Percentiles rank a stretch among this genome's conserved stretches.
Evolutionary conservation across 2,888 invertebrate genomes (phyloP).

Genomic region (Pheosia gnoma): DNA sequence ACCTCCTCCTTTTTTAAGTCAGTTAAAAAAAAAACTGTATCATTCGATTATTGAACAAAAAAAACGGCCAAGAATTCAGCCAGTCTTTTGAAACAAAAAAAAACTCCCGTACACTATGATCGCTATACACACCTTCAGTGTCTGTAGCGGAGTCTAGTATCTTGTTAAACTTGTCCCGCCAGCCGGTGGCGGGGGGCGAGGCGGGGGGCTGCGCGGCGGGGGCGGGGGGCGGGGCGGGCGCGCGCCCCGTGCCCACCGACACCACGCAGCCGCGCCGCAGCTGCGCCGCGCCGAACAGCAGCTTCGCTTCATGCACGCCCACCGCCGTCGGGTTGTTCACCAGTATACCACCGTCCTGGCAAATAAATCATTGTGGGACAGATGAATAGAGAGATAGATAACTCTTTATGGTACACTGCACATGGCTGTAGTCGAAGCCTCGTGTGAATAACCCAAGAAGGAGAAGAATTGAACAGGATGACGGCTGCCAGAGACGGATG

Average conservation of each 20-base stretch:
- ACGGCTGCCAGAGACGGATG: too few species aligned
- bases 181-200: conserved; percentile 75
- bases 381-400: too few species aligned
- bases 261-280: conserved; percentile 89
- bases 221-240: conserved; percentile 48
- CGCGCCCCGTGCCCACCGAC: conserved; percentile 91
- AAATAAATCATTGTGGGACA: too few species aligned
- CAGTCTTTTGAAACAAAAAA: too few species aligned
- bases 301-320: conserved; percentile 93
- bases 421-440: too few species aligned
- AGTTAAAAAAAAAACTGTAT: too few species aligned
- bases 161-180: conserved; percentile 91
- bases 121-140: conserved; percentile 87
- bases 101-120: neutral
- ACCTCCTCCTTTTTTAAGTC: too few species aligned
- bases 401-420: too few species aligned
- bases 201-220: conserved; percentile 11
- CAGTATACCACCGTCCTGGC: conserved; percentile 91
- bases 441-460: too few species aligned
- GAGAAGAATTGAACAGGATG: too few species aligned
- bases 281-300: conserved; percentile 90
- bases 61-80: too few species aligned
- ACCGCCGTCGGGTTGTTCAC: conserved; percentile 95
- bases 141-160: conserved; percentile 94
- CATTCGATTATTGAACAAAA: too few species aligned